Percentiles rank a stretch among this genome's conserved stretches.
These are phyloP conservation scores for Pantherophis vulpinus DNA, from an alignment of 2,797 vertebrate species.

Conservation along the genomic window DNA sequence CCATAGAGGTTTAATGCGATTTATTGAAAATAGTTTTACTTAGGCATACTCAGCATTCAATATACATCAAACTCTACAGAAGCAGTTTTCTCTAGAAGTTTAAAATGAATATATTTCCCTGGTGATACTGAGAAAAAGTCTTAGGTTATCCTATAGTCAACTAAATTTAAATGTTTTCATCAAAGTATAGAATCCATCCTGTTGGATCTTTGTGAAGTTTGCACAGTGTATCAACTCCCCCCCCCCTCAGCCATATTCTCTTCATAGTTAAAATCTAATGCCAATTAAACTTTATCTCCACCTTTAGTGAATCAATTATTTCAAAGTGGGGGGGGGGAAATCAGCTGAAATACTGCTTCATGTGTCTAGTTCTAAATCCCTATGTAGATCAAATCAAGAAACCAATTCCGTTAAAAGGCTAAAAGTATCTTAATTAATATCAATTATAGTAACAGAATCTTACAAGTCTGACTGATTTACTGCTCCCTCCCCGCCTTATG, in stretches of 20 bases:
- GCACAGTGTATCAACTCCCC: constrained; percentile 6
- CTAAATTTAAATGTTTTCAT: constrained; percentile 31
- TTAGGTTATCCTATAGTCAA: constrained; percentile 40
- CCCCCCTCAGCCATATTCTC: background rate
- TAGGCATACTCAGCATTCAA: constrained; percentile 3
- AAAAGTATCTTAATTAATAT: background rate
- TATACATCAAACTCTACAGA: constrained; percentile 43
- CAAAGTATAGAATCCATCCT: constrained; percentile 5
- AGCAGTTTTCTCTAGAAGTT: constrained; percentile 46
- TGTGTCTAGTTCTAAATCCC: background rate
- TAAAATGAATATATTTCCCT: constrained; percentile 45
- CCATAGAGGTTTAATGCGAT: constrained; percentile 6
- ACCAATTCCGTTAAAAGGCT: background rate
- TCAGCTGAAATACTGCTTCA: background rate
- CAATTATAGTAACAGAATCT: background rate
- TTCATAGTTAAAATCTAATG: constrained; percentile 33
- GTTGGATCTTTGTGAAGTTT: constrained; percentile 40
- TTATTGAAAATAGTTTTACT: constrained; percentile 24
- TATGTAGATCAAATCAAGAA: background rate
- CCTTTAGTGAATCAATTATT: constrained; percentile 5
- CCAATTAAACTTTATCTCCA: constrained; percentile 9
- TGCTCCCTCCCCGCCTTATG: background rate
- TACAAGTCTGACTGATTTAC: background rate
- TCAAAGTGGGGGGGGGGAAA: background rate
- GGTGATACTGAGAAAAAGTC: constrained; percentile 28